phyloP scores from a whole-genome alignment of 2,113 vertebrate species.

The Montifringilla adamsi region DNA sequence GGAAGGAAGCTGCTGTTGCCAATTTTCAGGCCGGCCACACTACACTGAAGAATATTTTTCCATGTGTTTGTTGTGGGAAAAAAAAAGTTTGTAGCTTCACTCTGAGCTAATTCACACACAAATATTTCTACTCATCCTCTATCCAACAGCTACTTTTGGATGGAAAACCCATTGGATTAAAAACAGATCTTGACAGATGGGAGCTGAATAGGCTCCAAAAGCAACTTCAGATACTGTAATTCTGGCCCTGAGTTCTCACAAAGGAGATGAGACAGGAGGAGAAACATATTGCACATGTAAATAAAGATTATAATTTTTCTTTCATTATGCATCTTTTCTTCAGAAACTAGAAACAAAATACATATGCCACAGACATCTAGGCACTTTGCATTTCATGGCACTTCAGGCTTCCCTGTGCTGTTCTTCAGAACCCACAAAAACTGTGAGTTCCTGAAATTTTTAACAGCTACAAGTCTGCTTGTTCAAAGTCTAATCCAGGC shows the following conservation, averaged over 20 bases:
- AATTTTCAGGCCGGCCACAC: not conserved
- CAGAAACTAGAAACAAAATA: not conserved
- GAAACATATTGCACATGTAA: conserved; percentile 5
- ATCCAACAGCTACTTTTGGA: conserved; percentile 56
- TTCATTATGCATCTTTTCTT: not conserved
- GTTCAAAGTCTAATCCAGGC: not conserved
- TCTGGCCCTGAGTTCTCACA: conserved; percentile 41
- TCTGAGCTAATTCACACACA: conserved; percentile 52
- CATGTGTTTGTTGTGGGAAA: conserved; percentile 39
- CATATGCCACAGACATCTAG: not conserved
- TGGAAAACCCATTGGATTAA: conserved; percentile 60
- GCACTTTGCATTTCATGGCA: not conserved
- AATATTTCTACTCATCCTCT: conserved; percentile 33
- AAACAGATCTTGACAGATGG: conserved; percentile 45
- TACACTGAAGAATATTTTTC: conserved; percentile 32
- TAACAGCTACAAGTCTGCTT: not conserved
- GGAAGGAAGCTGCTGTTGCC: conserved; percentile 20
- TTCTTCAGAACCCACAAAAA: not conserved
- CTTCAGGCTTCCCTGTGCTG: not conserved
- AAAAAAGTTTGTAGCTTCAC: conserved; percentile 6
- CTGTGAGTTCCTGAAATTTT: not conserved
- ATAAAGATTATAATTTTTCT: not conserved
- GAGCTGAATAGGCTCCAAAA: conserved; percentile 53
- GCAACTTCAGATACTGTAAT: conserved; percentile 45
- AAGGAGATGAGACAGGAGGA: not conserved